A percentile compares a stretch with the other conserved stretches of the same genome.
Evolutionary conservation across 2,113 vertebrate genomes (phyloP).

Genomic region (Sphaerodactylus townsendi): DNA sequence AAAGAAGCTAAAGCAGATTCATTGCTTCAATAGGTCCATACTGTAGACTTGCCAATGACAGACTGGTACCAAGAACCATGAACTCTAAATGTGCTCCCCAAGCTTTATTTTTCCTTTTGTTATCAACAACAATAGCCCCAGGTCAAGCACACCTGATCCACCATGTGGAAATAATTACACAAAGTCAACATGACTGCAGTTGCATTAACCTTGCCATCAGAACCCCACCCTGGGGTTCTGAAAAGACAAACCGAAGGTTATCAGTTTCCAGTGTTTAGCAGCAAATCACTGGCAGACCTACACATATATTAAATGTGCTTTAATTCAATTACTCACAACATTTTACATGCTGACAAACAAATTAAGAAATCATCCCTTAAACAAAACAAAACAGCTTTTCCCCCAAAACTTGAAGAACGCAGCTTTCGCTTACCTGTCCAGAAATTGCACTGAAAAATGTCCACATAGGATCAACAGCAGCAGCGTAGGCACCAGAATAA

Average conservation of each 20-base stretch:
- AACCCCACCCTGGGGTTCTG: not conserved
- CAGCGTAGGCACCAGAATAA: conserved; percentile 68
- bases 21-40: not conserved
- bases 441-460: conserved; percentile 83
- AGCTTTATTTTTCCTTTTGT: no score
- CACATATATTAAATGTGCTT: not conserved
- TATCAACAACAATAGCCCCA: not conserved
- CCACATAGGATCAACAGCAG: conserved; percentile 81
- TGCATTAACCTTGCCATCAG: not conserved
- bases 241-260: not conserved
- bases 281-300: not conserved
- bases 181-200: not conserved
- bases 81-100: no score
- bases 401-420: not conserved
- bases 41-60: not conserved
- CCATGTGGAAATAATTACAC: not conserved
- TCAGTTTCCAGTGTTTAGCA: not conserved
- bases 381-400: not conserved
- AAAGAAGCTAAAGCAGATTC: not conserved
- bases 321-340: not conserved
- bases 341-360: not conserved
- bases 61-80: not conserved
- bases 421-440: conserved; percentile 77
- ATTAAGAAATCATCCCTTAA: not conserved
- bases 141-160: not conserved